Evolutionary conservation across 2,888 invertebrate species (phyloP), one percentile per base, ranked within the genome.

Genomic region (Melipona bicolor): DNA sequence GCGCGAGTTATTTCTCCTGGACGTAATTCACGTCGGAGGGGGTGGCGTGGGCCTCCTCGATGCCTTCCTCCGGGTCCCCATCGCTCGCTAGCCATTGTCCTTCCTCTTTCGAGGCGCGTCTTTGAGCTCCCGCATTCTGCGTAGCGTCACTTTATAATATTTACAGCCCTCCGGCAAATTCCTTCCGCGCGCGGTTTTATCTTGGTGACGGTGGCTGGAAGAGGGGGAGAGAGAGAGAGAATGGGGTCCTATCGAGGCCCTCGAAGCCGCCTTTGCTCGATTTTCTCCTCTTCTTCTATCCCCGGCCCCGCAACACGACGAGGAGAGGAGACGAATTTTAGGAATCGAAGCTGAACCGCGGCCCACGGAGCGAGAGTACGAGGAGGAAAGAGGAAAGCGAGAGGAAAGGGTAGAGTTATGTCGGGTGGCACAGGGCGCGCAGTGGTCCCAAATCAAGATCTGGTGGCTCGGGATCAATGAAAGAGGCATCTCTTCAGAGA

Each of bases 71-170:
- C 64, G 9, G 49, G 62, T 77, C n/a, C 72, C 79, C 83, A 77
- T 84, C 77, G 77, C 77, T 75, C 79, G 77, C 79, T 84, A 80
- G 19, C 90, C 90, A 90, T 91, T 91, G 92, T 92, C 90, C 89
- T 88, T 59, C 78, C 87, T 62, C 78, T 69, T 49, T 65, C 76
- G 56, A 77, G 70, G 84, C 88, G 85, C 85, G 77, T 85, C 88
- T 86, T 89, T 88, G 90, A 91, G 90, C 90, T 91, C 87, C 91
- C 85, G 91, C 91, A 92, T 93, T 93, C 92, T 91, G 88, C 90
- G 90, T 91, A 93, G 89, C 90, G 92, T 93, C 92, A 91, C 90
- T 92, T 92, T 91, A 90, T 91, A 91, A 92, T 93, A 93, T 94
- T 94, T 93, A 93, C 92, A 92, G 91, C 90, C 92, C 91, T 92